Base-by-base conservation (phyloP, 2,888 invertebrate species). In the Plusia festucae region DNA sequence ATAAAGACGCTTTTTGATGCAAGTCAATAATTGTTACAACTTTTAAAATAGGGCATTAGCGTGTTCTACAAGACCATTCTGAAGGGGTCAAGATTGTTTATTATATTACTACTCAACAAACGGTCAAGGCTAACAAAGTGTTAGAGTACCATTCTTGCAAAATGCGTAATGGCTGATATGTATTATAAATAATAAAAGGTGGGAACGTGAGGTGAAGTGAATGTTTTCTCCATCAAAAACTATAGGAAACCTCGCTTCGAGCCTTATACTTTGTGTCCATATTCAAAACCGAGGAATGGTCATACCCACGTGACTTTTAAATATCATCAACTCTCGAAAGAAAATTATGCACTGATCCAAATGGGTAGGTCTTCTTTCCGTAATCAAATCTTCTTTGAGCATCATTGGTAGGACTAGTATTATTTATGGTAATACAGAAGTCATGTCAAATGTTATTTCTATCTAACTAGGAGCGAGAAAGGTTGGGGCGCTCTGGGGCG, bases 381-480 rank as follows among this genome's bases (percentile, higher is more conserved):
- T 13, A 34, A 34, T 15, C 11, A 5, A 5, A 15, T 5, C 40
- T n/a, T 15, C 2, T 5, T 7, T n/a, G 6, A n/a, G 1, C 11
- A 11, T 11, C 46, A 20, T 49, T 4, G n/a, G n/a, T n/a, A n/a
- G n/a, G n/a, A n/a, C n/a, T n/a, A n/a, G n/a, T n/a, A n/a, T n/a
- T n/a, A n/a, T n/a, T n/a, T n/a, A n/a, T 2, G 46, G 20, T 3
- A 9, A 49, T 49, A 20, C 18, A 18, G n/a, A n/a, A 40, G 20
- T 49, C 20, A 49, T 20, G 18, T 11, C 20, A 9, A 20, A 20
- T 20, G 16, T 30, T 18, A 16, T 22, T 7, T 6, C n/a, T 34
- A 24, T 20, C 40, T 71, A 57, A 15, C 51, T 32, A 55, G 53
- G 64, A 52, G 53, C 71, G 62, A 70, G 73, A 76, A 65, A 70